Evolutionary conservation across 2,113 vertebrate genomes (phyloP), one percentile per base, ranked within the genome.

Genomic region (Hylia prasina): DNA sequence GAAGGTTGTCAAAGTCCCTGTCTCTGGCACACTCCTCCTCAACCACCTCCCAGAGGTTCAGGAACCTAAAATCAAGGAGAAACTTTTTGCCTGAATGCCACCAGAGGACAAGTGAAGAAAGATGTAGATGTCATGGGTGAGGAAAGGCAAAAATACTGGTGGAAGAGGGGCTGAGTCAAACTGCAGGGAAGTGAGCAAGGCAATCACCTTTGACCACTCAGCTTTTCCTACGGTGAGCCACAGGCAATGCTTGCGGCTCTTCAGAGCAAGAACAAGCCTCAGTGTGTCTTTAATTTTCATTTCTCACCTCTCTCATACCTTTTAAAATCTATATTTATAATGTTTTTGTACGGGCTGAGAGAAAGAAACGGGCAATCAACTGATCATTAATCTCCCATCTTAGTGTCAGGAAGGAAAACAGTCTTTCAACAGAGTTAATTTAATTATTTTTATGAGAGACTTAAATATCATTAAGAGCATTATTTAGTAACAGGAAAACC

Each of bases 381-480:
- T 65, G 71, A 88, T 73, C 56, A 14, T 89, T 92, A 82, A 89
- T 87, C 71, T 87, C 69, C 31, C 72, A 78, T 91, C 65, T 76
- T 37, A n/a, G 37, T 76, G 40, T 84, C 80, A 78, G 91, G 79
- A 93, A 91, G 73, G 64, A 94, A 92, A 93, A 91, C 16, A 87
- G 12, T n/a, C 48, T 92, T 91, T 89, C 1, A 0, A 64, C 82
- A 82, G 58, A 89, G 72, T 71, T 91, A 94, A 97, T 91, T 78
- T 71, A 81, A 94, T 94, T 94, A 82, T 84, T 94, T 96, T 94
- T 90, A 93, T 84, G 37, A 17, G 51, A 87, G 25, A 58, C 7
- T 83, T 95, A 87, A 94, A 89, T 94, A 82, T 71, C 64, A 44
- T 78, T 84, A 92, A 58, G 40, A 64, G 9, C 22, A 87, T 87